Conservation (phyloP, 2,797 vertebrate genomes). For the Phoeniculus purpureus region DNA sequence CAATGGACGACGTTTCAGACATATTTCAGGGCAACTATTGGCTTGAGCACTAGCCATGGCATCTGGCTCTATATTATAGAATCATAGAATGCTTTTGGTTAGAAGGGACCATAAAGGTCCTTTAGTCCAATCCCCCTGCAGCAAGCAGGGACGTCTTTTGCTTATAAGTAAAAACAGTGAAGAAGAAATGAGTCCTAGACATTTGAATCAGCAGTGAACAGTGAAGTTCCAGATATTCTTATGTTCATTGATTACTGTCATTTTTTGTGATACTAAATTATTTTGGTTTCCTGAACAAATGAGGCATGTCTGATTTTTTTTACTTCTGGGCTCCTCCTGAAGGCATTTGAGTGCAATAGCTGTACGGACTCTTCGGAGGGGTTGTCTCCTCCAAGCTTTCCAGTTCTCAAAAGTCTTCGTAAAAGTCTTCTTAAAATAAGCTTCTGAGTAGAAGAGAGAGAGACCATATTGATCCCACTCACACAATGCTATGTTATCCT, state of each 20-base stretch:
- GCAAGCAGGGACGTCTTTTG: no score
- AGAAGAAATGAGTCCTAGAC: not conserved
- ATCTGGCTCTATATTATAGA: not conserved
- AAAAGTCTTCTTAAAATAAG: slow-evolving; percentile 39
- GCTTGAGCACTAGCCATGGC: not conserved
- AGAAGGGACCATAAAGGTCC: no score
- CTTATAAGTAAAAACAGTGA: not conserved
- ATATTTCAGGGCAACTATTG: not conserved
- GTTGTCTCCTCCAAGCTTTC: not conserved
- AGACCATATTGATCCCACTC: not conserved
- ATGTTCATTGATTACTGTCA: not conserved
- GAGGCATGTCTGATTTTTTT: not conserved
- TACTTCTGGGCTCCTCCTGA: not conserved
- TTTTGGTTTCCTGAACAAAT: not conserved
- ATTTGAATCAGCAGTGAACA: not conserved
- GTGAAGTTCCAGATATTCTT: not conserved
- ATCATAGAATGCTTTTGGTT: no score
- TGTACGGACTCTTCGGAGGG: not conserved
- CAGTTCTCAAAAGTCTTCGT: slow-evolving; percentile 2
- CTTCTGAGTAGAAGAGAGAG: not conserved
- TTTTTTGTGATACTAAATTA: not conserved
- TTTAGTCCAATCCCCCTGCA: no score
- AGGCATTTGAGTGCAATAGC: not conserved
- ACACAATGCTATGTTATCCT: not conserved
- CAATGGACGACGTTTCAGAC: not conserved